Evolutionary conservation across 2,113 vertebrate genomes (phyloP).

Genomic region (Xiphorhynchus elegans): DNA sequence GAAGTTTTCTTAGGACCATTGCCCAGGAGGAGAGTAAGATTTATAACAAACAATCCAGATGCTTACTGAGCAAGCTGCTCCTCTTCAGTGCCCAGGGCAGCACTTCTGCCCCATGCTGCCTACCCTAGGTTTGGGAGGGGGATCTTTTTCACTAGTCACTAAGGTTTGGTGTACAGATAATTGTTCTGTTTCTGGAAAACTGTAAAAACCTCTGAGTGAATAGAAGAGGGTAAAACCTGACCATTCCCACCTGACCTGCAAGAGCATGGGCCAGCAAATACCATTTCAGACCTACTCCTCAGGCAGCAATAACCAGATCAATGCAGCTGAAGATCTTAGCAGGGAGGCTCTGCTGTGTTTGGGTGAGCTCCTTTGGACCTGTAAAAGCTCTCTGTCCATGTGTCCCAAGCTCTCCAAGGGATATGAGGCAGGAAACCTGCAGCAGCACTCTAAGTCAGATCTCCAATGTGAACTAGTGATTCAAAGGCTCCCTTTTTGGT

Average conservation of each 20-base stretch:
- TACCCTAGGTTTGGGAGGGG: not conserved
- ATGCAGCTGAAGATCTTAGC: not conserved
- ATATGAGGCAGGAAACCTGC: not conserved
- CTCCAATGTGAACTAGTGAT: not conserved
- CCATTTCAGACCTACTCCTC: not conserved
- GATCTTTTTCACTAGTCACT: not conserved
- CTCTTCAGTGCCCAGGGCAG: not conserved
- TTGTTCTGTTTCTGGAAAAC: not conserved
- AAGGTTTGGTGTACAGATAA: not conserved
- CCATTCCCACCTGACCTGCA: not conserved
- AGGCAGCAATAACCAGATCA: not conserved
- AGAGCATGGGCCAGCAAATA: not conserved
- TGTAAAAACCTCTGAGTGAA: accelerated
- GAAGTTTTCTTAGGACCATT: not conserved
- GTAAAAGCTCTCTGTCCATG: not conserved
- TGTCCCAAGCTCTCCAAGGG: not conserved
- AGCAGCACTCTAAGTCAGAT: not conserved
- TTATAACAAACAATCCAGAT: not conserved
- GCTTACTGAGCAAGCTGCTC: not conserved
- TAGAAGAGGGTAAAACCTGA: not conserved
- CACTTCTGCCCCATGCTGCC: not conserved
- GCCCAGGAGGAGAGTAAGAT: not conserved
- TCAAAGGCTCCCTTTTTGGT: not conserved
- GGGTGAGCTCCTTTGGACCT: not conserved
- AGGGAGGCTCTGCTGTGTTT: not conserved